phyloP scores from a whole-genome alignment of 1,140 invertebrate species.

The Leptopilina boulardi region DNA sequence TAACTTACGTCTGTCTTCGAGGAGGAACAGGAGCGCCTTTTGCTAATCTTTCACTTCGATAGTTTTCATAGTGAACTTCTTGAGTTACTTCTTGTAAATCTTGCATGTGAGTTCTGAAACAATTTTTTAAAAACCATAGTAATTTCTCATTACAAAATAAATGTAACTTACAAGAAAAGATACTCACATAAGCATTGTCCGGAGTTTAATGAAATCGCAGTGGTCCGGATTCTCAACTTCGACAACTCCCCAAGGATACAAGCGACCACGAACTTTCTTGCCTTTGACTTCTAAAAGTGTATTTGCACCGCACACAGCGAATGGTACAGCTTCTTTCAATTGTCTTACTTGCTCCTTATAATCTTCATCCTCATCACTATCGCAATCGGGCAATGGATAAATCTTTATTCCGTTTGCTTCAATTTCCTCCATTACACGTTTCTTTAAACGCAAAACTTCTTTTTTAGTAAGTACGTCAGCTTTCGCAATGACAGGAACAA shows the following conservation, averaged over 20 bases:
- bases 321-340: constrained; percentile 95
- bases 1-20: constrained; percentile 82
- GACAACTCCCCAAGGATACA: constrained; percentile 99
- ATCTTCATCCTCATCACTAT: constrained; percentile 93
- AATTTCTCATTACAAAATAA: constrained; percentile 17
- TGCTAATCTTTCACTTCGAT: constrained; percentile 90
- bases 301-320: constrained; percentile 99
- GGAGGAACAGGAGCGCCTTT: constrained; percentile 85
- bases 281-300: constrained; percentile 93
- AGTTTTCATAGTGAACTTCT: constrained; percentile 98
- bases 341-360: constrained; percentile 96
- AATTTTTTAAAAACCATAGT: constrained; percentile 25
- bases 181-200: constrained; percentile 95
- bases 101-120: constrained; percentile 93
- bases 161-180: background rate
- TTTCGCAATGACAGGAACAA: constrained; percentile 99
- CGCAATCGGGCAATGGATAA: constrained; percentile 97
- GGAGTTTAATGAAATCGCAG: constrained; percentile 98
- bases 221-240: constrained; percentile 99
- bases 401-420: constrained; percentile 91
- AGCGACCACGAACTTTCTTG: constrained; percentile 90
- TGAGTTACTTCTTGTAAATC: constrained; percentile 97
- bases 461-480: constrained; percentile 98
- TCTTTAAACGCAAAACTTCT: constrained; percentile 93
- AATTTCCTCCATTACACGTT: constrained; percentile 90